Percentiles rank a stretch among this genome's conserved stretches.
These are phyloP conservation scores for Apostichopus californicus DNA, from an alignment of 35 echinoderm and acorn worm species.

Conservation along the genomic window DNA sequence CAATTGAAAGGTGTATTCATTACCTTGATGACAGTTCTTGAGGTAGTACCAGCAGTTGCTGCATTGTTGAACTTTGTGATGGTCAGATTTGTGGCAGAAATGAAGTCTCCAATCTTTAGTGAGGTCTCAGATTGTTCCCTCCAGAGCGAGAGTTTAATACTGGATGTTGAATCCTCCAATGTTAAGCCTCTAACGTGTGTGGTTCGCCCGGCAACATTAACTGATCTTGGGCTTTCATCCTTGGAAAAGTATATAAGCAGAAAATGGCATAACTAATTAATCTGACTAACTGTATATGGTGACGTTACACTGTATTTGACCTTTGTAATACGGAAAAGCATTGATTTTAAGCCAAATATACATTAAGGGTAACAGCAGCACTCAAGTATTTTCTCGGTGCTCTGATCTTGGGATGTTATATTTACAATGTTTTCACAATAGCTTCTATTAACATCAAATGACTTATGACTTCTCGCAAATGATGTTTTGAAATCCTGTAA, in stretches of 20 bases:
- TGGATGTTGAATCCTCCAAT: constrained; percentile 5
- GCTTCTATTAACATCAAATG: no score
- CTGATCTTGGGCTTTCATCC: constrained; percentile 15
- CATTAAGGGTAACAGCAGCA: no score
- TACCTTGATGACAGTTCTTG: constrained; percentile 9
- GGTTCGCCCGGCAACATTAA: constrained; percentile 18
- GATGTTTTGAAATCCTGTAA: no score
- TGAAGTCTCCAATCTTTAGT: constrained; percentile 4
- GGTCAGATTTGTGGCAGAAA: background rate
- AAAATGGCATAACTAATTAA: no score
- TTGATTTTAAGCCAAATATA: no score
- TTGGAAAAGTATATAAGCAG: background rate
- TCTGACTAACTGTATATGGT: no score
- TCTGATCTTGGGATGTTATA: no score
- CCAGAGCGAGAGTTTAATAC: constrained; percentile 1
- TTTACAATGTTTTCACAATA: no score
- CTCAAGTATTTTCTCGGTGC: no score
- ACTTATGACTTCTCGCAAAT: no score
- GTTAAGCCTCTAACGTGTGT: constrained; percentile 15
- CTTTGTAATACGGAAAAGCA: no score
- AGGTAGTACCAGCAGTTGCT: background rate
- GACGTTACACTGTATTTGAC: no score
- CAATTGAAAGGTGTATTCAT: constrained; percentile 5
- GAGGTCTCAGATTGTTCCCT: constrained; percentile 3
- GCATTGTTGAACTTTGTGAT: constrained; percentile 15